Conservation (phyloP, 2,888 invertebrate species). For the Sarcophaga variegata region DNA sequence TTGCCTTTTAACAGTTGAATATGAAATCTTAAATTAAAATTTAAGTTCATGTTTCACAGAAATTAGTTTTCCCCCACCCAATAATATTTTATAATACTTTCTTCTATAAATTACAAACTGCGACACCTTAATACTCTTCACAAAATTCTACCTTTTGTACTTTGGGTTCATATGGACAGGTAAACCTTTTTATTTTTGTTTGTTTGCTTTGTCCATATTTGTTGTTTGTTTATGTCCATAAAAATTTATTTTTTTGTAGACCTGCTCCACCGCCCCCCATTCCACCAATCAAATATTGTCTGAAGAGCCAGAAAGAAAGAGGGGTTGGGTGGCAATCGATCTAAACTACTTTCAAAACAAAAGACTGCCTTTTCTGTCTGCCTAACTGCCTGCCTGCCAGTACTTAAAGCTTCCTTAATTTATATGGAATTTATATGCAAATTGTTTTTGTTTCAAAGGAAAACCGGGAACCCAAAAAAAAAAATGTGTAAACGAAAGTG, state of each 20-base stretch:
- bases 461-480: background rate
- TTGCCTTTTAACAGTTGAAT: no score
- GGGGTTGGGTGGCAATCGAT: conserved; percentile 11
- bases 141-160: background rate
- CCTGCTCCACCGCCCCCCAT: background rate
- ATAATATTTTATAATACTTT: conserved; percentile 2
- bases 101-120: background rate
- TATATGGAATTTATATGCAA: no score
- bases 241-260: background rate
- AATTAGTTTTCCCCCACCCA: background rate
- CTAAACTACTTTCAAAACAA: conserved; percentile 12
- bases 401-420: no score
- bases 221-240: no score
- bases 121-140: conserved; percentile 19
- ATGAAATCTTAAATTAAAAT: no score
- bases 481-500: background rate
- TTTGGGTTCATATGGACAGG: background rate
- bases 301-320: no score
- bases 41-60: no score
- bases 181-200: background rate
- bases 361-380: background rate
- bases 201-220: no score
- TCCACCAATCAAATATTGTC: no score
- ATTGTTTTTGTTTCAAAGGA: no score
- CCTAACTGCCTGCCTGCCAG: no score